Evolutionary conservation across 2,113 vertebrate species (phyloP), one percentile per base, ranked within the genome.

Genomic region (Sander vitreus): DNA sequence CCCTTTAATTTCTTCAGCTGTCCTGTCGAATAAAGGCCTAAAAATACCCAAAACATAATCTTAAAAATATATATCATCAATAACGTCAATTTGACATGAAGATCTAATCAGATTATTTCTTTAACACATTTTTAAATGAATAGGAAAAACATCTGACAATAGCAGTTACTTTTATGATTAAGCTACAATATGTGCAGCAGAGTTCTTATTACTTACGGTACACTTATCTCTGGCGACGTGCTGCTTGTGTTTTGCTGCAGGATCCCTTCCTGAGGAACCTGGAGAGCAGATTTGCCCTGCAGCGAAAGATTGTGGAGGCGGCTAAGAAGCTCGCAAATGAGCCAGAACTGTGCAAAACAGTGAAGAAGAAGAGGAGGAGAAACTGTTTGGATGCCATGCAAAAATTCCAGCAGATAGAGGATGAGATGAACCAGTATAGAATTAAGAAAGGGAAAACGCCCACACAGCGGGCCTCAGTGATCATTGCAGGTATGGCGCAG

Each of bases 291-390:
- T 99, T 99, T 75, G 93, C 97, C 21, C 97, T 99, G 80, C 98
- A 99, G 88, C 96, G 96, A 80, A 99, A 99, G 92, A 95, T 99
- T 63, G 97, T 99, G 43, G 98, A 99, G 93, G 98, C 98, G 10
- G 97, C 96, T 0, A 98, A 97, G 93, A 99, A 98, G 89, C 96
- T 99, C 4, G 97, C 97, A 18, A 95, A 85, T 0, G 98, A 99
- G 89, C 51, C 96, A 3, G 97, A 99, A 67, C 87, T 99, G 53
- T 96, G 96, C 86, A 99, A 99, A 93, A 98, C 97, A 0, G 97
- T 98, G 74, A 99, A 97, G 94, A 99, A 97, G 88, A 98, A 98
- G 80, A 95, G 98, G 80, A 97, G 97, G 80, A 96, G 97, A 43
- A 99, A 99, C 68, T 98, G 97, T 73, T 72, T 94, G 19, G 98